Evolutionary conservation across 1,140 invertebrate species (phyloP).

Genomic region (Leptonema lineaticorne): DNA sequence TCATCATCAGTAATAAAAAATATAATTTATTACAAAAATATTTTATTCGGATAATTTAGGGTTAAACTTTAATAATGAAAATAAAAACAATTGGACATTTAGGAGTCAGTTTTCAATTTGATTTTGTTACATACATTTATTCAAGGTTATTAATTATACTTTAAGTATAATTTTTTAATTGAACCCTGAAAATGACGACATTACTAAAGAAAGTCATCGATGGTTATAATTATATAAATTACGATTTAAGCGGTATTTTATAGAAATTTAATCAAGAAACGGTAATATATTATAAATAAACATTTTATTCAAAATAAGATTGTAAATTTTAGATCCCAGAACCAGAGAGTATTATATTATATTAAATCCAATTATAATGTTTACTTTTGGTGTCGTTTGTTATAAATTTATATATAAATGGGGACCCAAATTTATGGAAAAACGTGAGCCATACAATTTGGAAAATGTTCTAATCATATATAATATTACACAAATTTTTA

Average conservation of each 20-base stretch:
- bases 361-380: constrained; percentile 44
- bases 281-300: background rate
- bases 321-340: constrained; percentile 44
- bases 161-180: too few species aligned
- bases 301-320: background rate
- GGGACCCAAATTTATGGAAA: constrained; percentile 50
- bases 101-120: background rate
- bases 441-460: constrained; percentile 46
- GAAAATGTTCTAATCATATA: constrained; percentile 69
- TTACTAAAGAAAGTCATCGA: background rate
- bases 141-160: background rate
- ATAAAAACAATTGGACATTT: too few species aligned
- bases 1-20: too few species aligned
- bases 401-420: constrained; percentile 47
- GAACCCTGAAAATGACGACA: background rate
- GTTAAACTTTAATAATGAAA: background rate
- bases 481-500: constrained; percentile 70
- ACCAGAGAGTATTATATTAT: constrained; percentile 45
- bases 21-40: too few species aligned
- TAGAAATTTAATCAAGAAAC: background rate
- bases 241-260: background rate
- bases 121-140: background rate
- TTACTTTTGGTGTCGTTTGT: constrained; percentile 44
- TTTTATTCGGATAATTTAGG: too few species aligned
- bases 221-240: background rate